These are phyloP conservation scores for Nothobranchius kuhntae DNA, from an alignment of 2,113 vertebrate genomes.

Conservation along the genomic window DNA sequence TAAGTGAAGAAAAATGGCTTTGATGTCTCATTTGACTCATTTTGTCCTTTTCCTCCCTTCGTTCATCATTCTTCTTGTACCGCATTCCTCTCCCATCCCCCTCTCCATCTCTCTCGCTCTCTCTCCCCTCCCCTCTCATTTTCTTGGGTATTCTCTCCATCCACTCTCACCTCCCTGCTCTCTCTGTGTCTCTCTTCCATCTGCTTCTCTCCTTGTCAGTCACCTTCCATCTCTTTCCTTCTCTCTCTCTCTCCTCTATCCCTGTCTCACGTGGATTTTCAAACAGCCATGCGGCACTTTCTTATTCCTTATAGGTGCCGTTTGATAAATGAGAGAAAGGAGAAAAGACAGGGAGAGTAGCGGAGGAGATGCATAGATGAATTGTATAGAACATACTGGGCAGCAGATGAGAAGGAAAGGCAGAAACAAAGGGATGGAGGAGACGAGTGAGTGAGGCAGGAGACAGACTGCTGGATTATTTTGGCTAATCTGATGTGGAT, in stretches of 20 bases:
- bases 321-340: slow-evolving; percentile 45
- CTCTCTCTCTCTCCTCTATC: slow-evolving; percentile 19
- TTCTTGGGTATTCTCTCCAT: slow-evolving; percentile 38
- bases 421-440: slow-evolving; percentile 54
- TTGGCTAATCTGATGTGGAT: slow-evolving; percentile 39
- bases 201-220: slow-evolving; percentile 68
- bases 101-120: slow-evolving; percentile 40
- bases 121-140: slow-evolving; percentile 25
- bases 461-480: slow-evolving; percentile 33
- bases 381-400: neutral
- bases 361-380: slow-evolving; percentile 13
- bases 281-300: slow-evolving; percentile 62
- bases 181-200: slow-evolving; percentile 41
- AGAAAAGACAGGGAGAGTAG: slow-evolving; percentile 24
- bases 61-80: slow-evolving; percentile 64
- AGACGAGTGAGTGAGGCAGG: slow-evolving; percentile 31
- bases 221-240: slow-evolving; percentile 57
- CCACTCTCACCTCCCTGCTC: slow-evolving; percentile 25
- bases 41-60: slow-evolving; percentile 34
- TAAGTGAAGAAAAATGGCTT: slow-evolving; percentile 11
- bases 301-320: slow-evolving; percentile 34
- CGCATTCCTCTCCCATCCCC: slow-evolving; percentile 73
- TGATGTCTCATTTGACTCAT: slow-evolving; percentile 16
- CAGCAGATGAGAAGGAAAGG: slow-evolving; percentile 36
- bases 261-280: slow-evolving; percentile 21